These are phyloP conservation scores for Petrocephalus zakoni DNA, from an alignment of 2,113 vertebrate species.

Conservation along the genomic window DNA sequence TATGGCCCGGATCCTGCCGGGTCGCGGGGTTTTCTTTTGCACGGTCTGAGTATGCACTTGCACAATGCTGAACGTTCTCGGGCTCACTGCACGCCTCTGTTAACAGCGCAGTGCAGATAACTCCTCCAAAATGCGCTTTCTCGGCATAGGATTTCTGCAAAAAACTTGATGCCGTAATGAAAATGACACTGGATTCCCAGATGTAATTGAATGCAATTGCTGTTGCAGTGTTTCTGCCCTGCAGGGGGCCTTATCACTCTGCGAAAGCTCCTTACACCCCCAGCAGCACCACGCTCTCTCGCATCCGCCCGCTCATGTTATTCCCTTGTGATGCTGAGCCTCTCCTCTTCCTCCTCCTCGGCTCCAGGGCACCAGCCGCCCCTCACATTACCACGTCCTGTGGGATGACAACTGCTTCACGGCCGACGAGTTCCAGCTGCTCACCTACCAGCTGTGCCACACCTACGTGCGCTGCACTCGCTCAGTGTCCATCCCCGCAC, in stretches of 20 bases:
- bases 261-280: background rate
- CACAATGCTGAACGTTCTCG: background rate
- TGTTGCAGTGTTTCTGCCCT: background rate
- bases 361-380: conserved; percentile 89
- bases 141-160: background rate
- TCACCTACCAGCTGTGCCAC: conserved; percentile 99
- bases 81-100: background rate
- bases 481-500: conserved; percentile 96
- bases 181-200: background rate
- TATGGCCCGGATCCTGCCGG: background rate
- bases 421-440: conserved; percentile 97
- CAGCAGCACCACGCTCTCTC: background rate
- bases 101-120: background rate
- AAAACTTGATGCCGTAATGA: background rate
- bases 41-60: background rate
- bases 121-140: background rate
- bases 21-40: background rate
- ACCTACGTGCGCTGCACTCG: conserved; percentile 97
- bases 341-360: background rate
- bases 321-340: background rate
- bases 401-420: conserved; percentile 99
- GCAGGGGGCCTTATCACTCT: background rate
- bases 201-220: background rate
- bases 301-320: background rate
- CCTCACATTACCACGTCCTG: conserved; percentile 97